Conservation (phyloP, 1,140 invertebrate species). For the Stratiolaelaps scimitus region DNA sequence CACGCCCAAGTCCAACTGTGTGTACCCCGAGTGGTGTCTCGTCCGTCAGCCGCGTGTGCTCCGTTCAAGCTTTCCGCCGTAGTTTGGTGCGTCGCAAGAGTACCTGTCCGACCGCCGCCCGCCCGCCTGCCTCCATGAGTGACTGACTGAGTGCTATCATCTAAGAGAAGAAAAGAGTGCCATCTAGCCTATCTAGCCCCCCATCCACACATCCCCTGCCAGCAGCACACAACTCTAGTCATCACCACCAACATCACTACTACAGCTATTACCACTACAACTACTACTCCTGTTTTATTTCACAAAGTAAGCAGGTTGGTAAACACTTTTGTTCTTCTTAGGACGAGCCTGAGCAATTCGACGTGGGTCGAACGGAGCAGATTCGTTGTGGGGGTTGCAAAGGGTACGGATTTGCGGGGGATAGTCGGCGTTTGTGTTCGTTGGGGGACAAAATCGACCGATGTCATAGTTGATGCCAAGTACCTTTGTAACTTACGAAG, state of each 20-base stretch:
- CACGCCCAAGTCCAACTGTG: neutral
- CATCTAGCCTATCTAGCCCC: no score
- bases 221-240: neutral
- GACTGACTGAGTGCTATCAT: no score
- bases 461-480: neutral
- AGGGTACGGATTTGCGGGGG: constrained; percentile 1
- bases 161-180: no score
- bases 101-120: no score
- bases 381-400: neutral
- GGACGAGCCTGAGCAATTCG: neutral
- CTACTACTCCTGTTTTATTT: neutral
- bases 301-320: neutral
- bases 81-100: no score
- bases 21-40: neutral
- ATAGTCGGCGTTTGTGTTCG: neutral
- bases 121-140: no score
- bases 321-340: neutral
- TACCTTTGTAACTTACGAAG: neutral
- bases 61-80: neutral
- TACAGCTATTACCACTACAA: neutral
- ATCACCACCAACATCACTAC: neutral
- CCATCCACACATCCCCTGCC: neutral
- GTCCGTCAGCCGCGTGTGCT: neutral
- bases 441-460: neutral
- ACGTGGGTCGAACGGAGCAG: neutral